Conservation (phyloP, 2,113 vertebrate genomes). For the Emydura subglobosa region DNA sequence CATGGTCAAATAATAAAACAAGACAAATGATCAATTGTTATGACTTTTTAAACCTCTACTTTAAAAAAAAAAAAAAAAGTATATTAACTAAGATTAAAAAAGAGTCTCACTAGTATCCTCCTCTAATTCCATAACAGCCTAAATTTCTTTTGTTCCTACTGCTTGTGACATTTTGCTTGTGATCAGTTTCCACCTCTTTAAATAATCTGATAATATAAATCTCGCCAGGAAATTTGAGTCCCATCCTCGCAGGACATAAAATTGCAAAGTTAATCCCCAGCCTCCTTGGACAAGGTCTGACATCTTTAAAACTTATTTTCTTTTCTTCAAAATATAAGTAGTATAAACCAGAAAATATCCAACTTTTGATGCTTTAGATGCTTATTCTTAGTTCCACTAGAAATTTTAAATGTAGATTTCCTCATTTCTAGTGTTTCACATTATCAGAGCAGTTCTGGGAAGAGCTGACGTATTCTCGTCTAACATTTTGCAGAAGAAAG, state of each 20-base stretch:
- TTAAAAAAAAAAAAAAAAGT: not conserved
- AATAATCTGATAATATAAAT: not conserved
- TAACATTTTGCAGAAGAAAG: not conserved
- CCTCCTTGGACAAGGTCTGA: not conserved
- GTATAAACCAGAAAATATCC: not conserved
- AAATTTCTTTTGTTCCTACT: not conserved
- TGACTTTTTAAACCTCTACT: not conserved
- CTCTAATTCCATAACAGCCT: accelerated
- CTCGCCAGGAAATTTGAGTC: accelerated
- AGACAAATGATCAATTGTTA: not conserved
- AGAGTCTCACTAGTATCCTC: not conserved
- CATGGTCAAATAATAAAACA: not conserved
- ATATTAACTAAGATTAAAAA: accelerated
- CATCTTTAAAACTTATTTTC: not conserved
- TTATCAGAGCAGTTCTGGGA: accelerated
- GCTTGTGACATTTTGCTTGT: not conserved
- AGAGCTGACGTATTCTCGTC: accelerated
- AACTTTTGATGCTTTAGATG: not conserved
- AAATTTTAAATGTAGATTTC: accelerated
- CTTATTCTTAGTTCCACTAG: not conserved
- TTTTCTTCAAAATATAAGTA: accelerated
- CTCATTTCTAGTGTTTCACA: not conserved
- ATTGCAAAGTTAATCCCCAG: not conserved
- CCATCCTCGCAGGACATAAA: not conserved
- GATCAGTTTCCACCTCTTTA: not conserved